These are phyloP conservation scores for Sorex maritimensis DNA, from an alignment of 2,797 vertebrate species.

Conservation along the genomic window DNA sequence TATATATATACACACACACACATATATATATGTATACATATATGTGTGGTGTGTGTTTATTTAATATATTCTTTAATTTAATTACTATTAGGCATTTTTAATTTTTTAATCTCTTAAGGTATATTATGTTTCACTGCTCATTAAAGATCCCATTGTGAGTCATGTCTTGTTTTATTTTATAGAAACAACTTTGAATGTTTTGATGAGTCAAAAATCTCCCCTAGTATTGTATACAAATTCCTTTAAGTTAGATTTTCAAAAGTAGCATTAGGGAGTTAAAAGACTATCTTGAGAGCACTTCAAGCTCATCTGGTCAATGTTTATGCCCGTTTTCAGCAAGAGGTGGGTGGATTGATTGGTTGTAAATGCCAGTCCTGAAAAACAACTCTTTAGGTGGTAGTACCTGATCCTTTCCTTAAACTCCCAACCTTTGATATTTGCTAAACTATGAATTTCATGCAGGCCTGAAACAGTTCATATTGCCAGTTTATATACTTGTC, in stretches of 20 bases:
- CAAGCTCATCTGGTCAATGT: not conserved
- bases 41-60: no score
- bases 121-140: not conserved
- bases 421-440: not conserved
- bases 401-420: not conserved
- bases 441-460: not conserved
- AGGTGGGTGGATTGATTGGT: not conserved
- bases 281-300: not conserved
- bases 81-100: not conserved
- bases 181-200: not conserved
- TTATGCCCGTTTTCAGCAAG: not conserved
- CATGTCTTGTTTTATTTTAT: not conserved
- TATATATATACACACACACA: no score
- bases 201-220: not conserved
- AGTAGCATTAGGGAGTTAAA: not conserved
- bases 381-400: no score
- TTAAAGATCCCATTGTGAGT: not conserved
- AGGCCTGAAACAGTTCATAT: not conserved
- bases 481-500: no score
- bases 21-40: no score
- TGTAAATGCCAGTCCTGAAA: no score
- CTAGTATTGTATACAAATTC: not conserved
- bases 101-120: not conserved
- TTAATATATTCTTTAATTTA: no score
- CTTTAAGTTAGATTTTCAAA: slow-evolving; percentile 3